Percentiles rank a stretch among this genome's conserved stretches.
These are phyloP conservation scores for Hippocampus barbouri DNA, from an alignment of 2,113 vertebrate genomes.

Conservation along the genomic window DNA sequence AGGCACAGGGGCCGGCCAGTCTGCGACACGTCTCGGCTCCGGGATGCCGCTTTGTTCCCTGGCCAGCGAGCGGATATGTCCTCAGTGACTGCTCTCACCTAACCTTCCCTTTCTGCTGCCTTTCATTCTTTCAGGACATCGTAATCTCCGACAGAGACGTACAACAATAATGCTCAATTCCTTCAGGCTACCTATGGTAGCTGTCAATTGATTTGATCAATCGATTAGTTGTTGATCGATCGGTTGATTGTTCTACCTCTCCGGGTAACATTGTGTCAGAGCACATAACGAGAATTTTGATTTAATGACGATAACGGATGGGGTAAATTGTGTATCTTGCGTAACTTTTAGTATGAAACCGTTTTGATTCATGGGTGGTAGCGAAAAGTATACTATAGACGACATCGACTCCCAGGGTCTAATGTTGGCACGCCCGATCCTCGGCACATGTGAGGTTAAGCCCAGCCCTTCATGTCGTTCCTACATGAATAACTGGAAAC, in stretches of 20 bases:
- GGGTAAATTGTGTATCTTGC: not conserved
- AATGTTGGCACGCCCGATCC: slow-evolving; percentile 23
- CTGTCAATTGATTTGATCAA: no score
- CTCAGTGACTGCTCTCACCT: slow-evolving; percentile 43
- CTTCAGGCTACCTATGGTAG: no score
- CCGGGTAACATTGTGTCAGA: no score
- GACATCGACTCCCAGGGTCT: slow-evolving; percentile 21
- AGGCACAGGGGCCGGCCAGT: slow-evolving; percentile 62
- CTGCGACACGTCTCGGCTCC: slow-evolving; percentile 49
- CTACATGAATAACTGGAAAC: slow-evolving; percentile 58
- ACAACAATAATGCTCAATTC: not conserved
- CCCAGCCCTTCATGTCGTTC: slow-evolving; percentile 36
- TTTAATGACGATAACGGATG: no score
- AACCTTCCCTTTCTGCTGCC: slow-evolving; percentile 17
- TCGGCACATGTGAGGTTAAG: slow-evolving; percentile 12
- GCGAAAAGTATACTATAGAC: not conserved
- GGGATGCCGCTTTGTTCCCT: slow-evolving; percentile 64
- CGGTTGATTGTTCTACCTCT: no score
- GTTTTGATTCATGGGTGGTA: not conserved
- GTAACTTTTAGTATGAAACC: not conserved
- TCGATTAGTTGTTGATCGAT: no score
- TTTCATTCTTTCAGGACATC: slow-evolving; percentile 15
- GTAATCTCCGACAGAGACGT: not conserved
- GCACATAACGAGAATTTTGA: no score
- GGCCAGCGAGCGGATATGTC: slow-evolving; percentile 59